These are phyloP conservation scores for Shinisaurus crocodilurus DNA, from an alignment of 2,113 vertebrate genomes.

Conservation along the genomic window DNA sequence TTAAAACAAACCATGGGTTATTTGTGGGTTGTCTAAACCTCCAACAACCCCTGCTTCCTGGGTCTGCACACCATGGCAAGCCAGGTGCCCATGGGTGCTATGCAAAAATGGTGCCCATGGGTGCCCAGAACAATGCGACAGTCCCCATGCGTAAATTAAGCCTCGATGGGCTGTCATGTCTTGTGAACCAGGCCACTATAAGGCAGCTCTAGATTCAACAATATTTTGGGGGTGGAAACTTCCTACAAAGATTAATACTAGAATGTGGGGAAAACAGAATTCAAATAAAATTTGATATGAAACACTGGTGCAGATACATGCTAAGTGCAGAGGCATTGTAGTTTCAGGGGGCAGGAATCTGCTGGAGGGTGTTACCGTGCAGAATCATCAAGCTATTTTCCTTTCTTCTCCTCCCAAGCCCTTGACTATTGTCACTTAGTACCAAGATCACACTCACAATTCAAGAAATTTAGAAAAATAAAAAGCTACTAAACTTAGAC, in stretches of 20 bases:
- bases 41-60: no score
- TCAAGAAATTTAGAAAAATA: not conserved
- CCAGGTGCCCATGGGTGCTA: no score
- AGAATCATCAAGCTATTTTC: not conserved
- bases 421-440: not conserved
- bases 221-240: not conserved
- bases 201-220: no score
- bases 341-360: not conserved
- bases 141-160: no score
- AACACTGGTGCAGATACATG: not conserved
- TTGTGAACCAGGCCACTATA: no score
- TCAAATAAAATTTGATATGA: not conserved
- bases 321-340: not conserved
- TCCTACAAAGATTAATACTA: not conserved
- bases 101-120: no score
- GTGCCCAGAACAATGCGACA: no score
- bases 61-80: no score
- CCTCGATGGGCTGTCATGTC: no score
- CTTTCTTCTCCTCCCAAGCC: not conserved
- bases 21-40: no score
- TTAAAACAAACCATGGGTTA: no score
- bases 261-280: not conserved
- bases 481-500: not conserved
- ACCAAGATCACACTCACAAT: not conserved
- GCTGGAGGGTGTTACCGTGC: not conserved